Percentiles rank a stretch among this genome's conserved stretches.
Conservation (phyloP, 2,113 vertebrate species). For the Pseudonaja textilis region DNA sequence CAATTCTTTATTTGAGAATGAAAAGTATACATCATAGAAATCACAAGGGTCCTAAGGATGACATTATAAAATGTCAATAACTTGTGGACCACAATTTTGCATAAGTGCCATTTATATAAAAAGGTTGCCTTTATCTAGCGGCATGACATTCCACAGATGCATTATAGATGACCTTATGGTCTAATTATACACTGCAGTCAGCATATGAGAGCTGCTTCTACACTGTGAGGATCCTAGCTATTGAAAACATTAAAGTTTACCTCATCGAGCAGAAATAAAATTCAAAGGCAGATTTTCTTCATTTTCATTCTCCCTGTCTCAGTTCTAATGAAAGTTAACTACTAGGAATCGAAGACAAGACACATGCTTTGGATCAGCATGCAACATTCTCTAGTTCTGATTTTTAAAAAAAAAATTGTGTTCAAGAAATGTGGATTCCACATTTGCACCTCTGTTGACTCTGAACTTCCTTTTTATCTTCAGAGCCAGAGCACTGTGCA, state of each 20-base stretch:
- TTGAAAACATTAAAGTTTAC: not conserved
- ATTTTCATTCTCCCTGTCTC: not conserved
- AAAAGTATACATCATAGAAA: conserved; percentile 45
- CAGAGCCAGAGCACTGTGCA: not conserved
- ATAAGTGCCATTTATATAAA: conserved; percentile 57
- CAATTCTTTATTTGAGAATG: conserved; percentile 59
- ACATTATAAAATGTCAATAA: conserved; percentile 67
- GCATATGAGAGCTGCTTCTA: not conserved
- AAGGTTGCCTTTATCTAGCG: conserved; percentile 40
- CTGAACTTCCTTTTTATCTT: not conserved
- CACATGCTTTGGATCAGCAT: not conserved
- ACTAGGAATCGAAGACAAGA: not conserved
- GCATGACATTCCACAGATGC: conserved; percentile 1
- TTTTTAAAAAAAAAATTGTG: not conserved
- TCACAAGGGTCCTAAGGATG: conserved; percentile 54
- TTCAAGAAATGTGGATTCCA: not conserved
- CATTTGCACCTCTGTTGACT: not conserved
- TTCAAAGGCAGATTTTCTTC: not conserved
- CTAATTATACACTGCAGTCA: not conserved
- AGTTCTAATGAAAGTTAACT: not conserved
- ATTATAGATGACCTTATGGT: conserved; percentile 4
- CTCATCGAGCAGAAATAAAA: not conserved
- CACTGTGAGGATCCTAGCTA: not conserved
- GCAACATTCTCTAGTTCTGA: not conserved
- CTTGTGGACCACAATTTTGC: conserved; percentile 59